A percentile compares a stretch with the other conserved stretches of the same genome.
Evolutionary conservation across 2,797 vertebrate species (phyloP).

Genomic region (Typhlichthys eigenmanni): DNA sequence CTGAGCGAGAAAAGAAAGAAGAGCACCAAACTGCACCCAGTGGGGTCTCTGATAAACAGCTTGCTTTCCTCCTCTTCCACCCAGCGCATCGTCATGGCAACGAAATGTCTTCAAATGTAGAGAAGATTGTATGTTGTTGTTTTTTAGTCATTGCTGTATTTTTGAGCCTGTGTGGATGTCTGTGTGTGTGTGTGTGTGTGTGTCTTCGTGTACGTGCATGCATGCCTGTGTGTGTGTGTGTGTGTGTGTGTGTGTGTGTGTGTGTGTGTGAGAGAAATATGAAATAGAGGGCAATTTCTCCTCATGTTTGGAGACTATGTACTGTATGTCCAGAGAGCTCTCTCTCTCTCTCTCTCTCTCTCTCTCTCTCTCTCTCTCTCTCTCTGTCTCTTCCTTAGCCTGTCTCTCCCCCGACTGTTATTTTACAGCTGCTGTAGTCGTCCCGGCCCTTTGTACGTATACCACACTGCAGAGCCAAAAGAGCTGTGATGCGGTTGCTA

Average conservation of each 20-base stretch:
- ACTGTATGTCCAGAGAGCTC: neutral
- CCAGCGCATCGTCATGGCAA: constrained; percentile 70
- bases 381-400: neutral
- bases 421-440: constrained; percentile 33
- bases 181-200: constrained; percentile 3
- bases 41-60: constrained; percentile 63
- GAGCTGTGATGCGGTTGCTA: constrained; percentile 73
- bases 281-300: neutral
- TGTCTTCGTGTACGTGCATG: no score
- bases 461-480: constrained; percentile 46
- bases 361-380: neutral
- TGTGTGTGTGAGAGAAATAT: neutral
- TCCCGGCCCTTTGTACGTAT: constrained; percentile 34
- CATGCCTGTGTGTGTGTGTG: neutral
- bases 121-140: constrained; percentile 24
- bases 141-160: constrained; percentile 29
- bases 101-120: constrained; percentile 63
- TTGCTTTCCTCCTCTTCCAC: constrained; percentile 45
- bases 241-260: constrained; percentile 3
- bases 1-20: constrained; percentile 44
- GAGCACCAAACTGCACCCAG: constrained; percentile 48
- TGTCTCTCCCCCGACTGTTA: constrained; percentile 14
- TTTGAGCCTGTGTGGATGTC: constrained; percentile 4
- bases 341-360: neutral
- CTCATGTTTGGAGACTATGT: neutral